Percentiles rank a stretch among this genome's conserved stretches.
These are phyloP conservation scores for Lasioglossum albipes DNA, from an alignment of 1,140 invertebrate species.

Conservation along the genomic window DNA sequence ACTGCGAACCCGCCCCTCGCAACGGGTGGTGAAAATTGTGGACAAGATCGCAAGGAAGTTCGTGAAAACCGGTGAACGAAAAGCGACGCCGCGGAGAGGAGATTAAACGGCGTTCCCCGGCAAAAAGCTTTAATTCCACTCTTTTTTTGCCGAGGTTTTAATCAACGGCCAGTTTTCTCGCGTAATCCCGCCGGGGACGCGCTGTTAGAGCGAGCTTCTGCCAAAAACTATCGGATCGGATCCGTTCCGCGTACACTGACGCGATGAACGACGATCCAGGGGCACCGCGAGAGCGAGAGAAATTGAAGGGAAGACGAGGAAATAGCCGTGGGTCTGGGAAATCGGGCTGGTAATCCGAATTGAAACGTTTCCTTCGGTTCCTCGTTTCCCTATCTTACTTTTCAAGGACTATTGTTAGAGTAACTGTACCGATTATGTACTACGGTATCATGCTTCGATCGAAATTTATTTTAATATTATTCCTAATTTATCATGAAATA, in stretches of 20 bases:
- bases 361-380: constrained; percentile 38
- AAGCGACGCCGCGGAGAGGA: constrained; percentile 22
- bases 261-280: neutral
- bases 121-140: constrained; percentile 58
- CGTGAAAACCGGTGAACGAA: constrained; percentile 12
- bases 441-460: no score
- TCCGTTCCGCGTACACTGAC: constrained; percentile 19
- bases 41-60: neutral
- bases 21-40: neutral
- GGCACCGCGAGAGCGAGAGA: neutral
- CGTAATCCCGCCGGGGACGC: constrained; percentile 49
- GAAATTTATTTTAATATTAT: no score
- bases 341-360: constrained; percentile 34
- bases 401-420: no score
- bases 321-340: constrained; percentile 6
- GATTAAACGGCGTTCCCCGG: constrained; percentile 44
- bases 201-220: constrained; percentile 33
- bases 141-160: constrained; percentile 55
- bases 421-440: no score
- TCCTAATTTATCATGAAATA: no score
- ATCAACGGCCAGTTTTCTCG: constrained; percentile 56
- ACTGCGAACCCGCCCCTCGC: no score
- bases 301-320: neutral
- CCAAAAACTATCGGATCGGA: constrained; percentile 54
- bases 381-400: neutral